These are phyloP conservation scores for Xiphophorus birchmanni DNA, from an alignment of 2,797 vertebrate genomes.

Conservation along the genomic window DNA sequence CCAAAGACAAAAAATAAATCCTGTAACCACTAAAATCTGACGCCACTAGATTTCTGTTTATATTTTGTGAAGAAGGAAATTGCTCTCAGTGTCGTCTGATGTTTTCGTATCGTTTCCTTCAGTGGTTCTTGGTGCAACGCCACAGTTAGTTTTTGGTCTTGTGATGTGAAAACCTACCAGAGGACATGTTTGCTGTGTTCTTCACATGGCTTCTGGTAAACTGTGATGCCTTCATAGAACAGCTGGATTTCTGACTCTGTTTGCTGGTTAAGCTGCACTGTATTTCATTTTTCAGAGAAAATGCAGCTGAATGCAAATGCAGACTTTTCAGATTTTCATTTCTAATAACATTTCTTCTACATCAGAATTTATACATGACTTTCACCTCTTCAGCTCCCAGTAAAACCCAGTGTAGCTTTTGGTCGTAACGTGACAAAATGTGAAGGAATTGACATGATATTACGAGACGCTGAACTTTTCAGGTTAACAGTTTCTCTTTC, in stretches of 20 bases:
- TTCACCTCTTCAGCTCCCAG: neutral
- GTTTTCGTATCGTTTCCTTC: too few relatives aligned
- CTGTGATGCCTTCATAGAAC: too few relatives aligned
- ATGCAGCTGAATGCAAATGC: neutral
- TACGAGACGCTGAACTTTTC: neutral
- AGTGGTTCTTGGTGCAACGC: too few relatives aligned
- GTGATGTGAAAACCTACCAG: too few relatives aligned
- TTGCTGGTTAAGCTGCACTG: neutral
- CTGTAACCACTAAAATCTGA: too few relatives aligned
- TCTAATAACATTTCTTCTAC: neutral
- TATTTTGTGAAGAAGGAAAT: too few relatives aligned
- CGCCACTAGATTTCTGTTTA: too few relatives aligned
- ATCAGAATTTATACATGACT: neutral
- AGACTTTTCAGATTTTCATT: neutral
- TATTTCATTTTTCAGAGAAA: neutral
- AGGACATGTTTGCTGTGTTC: too few relatives aligned
- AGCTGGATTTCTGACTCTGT: neutral
- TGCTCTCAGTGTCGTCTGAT: too few relatives aligned
- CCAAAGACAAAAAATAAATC: too few relatives aligned
- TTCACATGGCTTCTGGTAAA: too few relatives aligned
- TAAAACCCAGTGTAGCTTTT: neutral
- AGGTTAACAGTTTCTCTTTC: neutral
- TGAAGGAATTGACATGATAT: neutral
- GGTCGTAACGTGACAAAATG: neutral
- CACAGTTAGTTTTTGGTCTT: too few relatives aligned